These are phyloP conservation scores for Leiothrix lutea DNA, from an alignment of 2,113 vertebrate species.

Conservation along the genomic window DNA sequence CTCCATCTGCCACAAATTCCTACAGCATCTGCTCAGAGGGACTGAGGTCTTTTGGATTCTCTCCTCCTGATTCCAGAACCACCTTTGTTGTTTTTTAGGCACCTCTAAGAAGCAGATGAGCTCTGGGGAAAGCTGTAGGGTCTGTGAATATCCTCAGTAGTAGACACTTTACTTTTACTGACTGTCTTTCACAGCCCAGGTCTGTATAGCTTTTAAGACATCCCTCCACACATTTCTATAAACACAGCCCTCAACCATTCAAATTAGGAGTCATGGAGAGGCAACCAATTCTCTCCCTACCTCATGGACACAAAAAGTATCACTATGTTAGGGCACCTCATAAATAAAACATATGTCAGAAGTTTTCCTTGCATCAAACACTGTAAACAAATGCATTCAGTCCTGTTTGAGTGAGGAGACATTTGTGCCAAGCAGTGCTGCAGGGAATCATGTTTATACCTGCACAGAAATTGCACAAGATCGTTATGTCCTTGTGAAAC, in stretches of 20 bases:
- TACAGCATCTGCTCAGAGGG: not conserved
- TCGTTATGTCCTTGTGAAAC: constrained; percentile 12
- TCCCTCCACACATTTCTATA: not conserved
- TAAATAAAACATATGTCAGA: constrained; percentile 11
- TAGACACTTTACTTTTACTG: not conserved
- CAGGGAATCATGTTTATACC: constrained; percentile 57
- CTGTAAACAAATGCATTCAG: constrained; percentile 38
- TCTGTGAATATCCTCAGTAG: not conserved
- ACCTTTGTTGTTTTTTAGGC: not conserved
- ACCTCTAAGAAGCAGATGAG: not conserved
- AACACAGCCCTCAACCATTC: not conserved
- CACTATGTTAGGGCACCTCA: not conserved
- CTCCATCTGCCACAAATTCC: not conserved
- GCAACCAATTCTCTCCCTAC: not conserved
- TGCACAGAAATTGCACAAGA: constrained; percentile 59
- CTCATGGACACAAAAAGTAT: not conserved
- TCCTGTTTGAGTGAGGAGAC: not conserved
- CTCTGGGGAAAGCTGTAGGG: not conserved
- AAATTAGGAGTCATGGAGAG: not conserved
- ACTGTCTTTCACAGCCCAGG: not conserved
- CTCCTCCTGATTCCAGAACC: not conserved
- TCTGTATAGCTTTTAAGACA: not conserved
- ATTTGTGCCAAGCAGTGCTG: not conserved
- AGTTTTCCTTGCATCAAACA: not conserved
- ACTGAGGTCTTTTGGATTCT: not conserved